phyloP scores from a whole-genome alignment of 2,888 invertebrate genomes.

The Leptinotarsa peninsularis region DNA sequence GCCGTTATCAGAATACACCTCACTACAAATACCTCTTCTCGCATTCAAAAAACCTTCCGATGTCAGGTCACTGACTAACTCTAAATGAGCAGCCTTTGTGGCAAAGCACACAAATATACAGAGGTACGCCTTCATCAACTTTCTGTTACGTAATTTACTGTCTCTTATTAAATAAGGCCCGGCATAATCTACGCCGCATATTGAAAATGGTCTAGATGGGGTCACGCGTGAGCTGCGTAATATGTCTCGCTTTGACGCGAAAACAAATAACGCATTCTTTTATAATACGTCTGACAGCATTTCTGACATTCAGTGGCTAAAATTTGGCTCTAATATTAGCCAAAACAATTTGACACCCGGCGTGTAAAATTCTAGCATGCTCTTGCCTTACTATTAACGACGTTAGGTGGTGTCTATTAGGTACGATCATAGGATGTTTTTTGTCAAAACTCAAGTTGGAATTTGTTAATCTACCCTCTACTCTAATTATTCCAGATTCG shows the following conservation, averaged over 20 bases:
- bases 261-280: constrained; percentile 41
- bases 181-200: constrained; percentile 46
- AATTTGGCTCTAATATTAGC: constrained; percentile 30
- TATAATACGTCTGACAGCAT: constrained; percentile 22
- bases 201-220: constrained; percentile 38
- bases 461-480: constrained; percentile 23
- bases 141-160: constrained; percentile 36
- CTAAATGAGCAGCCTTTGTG: constrained; percentile 44
- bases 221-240: constrained; percentile 37
- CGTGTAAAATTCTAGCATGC: constrained; percentile 42
- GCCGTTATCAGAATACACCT: constrained; percentile 26
- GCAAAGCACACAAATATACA: constrained; percentile 47
- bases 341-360: constrained; percentile 41
- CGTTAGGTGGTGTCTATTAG: background rate
- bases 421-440: constrained; percentile 18
- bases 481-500: constrained; percentile 19
- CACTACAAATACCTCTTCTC: constrained; percentile 24
- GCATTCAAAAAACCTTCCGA: constrained; percentile 26
- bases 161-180: constrained; percentile 47
- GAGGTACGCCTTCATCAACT: constrained; percentile 43
- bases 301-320: constrained; percentile 38
- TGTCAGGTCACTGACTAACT: constrained; percentile 23
- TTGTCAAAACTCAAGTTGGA: constrained; percentile 4
- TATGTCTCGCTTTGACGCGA: constrained; percentile 33
- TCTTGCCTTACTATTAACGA: constrained; percentile 37